Conservation (phyloP, 35 echinoderm and acorn worm genomes). For the Holothuria glaberrima region DNA sequence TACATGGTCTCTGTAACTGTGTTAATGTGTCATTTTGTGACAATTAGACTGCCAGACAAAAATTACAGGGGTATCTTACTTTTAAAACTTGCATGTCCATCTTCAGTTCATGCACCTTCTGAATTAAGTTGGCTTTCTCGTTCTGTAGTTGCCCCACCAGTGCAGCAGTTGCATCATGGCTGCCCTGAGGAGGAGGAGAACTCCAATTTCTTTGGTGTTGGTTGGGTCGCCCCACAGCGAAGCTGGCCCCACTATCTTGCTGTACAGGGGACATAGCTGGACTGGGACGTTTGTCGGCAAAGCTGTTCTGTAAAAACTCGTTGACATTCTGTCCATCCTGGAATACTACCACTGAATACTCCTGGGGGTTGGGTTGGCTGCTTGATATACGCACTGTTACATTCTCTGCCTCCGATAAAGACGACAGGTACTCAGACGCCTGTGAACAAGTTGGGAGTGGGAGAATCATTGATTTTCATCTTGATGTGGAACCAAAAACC, state of each 20-base stretch:
- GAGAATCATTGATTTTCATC: no score
- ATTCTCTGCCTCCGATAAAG: constrained; percentile 42
- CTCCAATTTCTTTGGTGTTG: constrained; percentile 44
- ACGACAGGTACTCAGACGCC: constrained; percentile 29
- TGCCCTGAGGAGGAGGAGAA: neutral
- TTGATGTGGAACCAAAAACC: no score
- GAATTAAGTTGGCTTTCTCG: constrained; percentile 50
- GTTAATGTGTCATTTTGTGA: no score
- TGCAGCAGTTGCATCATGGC: neutral
- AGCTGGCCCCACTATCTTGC: neutral
- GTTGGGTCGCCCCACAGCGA: neutral
- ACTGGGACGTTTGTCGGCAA: constrained; percentile 35
- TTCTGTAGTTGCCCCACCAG: constrained; percentile 39
- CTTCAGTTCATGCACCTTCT: constrained; percentile 59
- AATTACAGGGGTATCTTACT: neutral
- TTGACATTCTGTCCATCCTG: constrained; percentile 41
- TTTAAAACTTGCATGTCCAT: constrained; percentile 36
- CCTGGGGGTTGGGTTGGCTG: neutral
- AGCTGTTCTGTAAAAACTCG: constrained; percentile 29
- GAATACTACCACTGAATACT: constrained; percentile 36
- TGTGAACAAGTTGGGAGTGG: no score
- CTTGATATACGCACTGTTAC: neutral
- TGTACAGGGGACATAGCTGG: constrained; percentile 41
- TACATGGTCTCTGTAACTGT: no score
- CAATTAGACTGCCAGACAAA: no score